Evolutionary conservation across 2,113 vertebrate genomes (phyloP), one percentile per base, ranked within the genome.

Genomic region (Sialia sialis): DNA sequence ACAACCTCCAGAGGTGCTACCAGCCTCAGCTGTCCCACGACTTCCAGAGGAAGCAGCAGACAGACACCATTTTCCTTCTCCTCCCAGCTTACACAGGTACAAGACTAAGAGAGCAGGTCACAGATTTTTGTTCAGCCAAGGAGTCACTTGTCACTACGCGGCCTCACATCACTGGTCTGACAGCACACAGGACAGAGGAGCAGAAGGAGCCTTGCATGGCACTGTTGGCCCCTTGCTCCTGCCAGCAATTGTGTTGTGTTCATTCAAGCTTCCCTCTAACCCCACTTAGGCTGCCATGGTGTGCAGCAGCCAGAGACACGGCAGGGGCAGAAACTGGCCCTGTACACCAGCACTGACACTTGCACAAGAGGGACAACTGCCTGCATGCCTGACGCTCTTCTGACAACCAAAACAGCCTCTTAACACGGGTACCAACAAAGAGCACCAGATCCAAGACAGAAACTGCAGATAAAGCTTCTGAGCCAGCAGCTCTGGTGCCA

Each of bases 401-500:
- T 77, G 69, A 89, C 64, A 84, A 70, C 43, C 29, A 5, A 67
- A 89, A 67, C 68, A 48, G 52, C 36, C 36, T 81, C 67, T 58
- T 44, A 80, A 46, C 20, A 32, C 1, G 4, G 22, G 17, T 26
- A 39, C 68, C 0, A 9, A 75, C 72, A 30, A 52, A 23, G 30
- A 93, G 27, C 3, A 1, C 60, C 27, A 59, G 66, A 81, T 75
- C 56, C 49, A 56, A 60, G 66, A 77, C 82, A 90, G 94, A 91
- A 95, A 93, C 87, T 80, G 82, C 90, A 90, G 89, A 95, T 85
- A 72, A 93, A 93, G 75, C 82, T 79, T 29, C 85, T 26, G 44
- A 34, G 69, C 56, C 80, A 55, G 60, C 69, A 78, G 49, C 66
- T 29, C 13, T 7, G 0, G 43, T 10, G 36, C 56, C 91, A 87